Conservation (phyloP, 2,113 vertebrate genomes). For the Dunckerocampus dactyliophorus region DNA sequence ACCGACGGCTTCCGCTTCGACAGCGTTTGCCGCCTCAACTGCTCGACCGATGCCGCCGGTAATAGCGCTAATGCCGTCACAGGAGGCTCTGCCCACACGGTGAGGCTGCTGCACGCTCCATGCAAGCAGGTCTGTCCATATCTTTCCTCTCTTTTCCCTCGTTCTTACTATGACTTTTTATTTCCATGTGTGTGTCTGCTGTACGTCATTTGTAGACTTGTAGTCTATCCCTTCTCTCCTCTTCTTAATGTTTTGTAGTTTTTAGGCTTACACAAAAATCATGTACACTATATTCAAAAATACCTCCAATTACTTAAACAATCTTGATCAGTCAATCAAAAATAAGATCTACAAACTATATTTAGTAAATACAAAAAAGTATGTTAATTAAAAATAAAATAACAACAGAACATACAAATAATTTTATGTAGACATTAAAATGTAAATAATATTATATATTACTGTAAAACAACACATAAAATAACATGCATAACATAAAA, state of each 20-base stretch:
- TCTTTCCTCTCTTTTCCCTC: constrained; percentile 50
- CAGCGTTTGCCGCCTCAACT: constrained; percentile 90
- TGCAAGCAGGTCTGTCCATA: constrained; percentile 77
- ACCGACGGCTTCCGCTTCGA: constrained; percentile 90
- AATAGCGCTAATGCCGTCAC: constrained; percentile 68
- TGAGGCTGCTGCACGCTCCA: constrained; percentile 71
- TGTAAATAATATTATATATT: too few species aligned
- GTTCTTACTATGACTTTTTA: constrained; percentile 17
- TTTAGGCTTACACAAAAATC: background rate
- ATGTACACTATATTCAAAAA: too few species aligned
- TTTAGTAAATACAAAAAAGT: too few species aligned
- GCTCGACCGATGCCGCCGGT: constrained; percentile 72
- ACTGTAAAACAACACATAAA: too few species aligned
- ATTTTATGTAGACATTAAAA: too few species aligned
- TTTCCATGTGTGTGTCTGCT: constrained; percentile 27
- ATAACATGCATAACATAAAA: too few species aligned
- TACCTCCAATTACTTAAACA: too few species aligned
- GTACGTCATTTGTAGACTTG: constrained; percentile 6
- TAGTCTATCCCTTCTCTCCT: constrained; percentile 12
- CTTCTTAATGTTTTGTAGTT: constrained; percentile 1
- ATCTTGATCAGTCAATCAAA: too few species aligned
- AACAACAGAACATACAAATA: too few species aligned
- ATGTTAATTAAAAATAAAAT: too few species aligned
- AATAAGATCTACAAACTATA: too few species aligned
- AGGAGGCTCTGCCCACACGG: constrained; percentile 78